These are phyloP conservation scores for Callyntrura guangdongensis DNA, from an alignment of 2,888 invertebrate genomes.

Conservation along the genomic window DNA sequence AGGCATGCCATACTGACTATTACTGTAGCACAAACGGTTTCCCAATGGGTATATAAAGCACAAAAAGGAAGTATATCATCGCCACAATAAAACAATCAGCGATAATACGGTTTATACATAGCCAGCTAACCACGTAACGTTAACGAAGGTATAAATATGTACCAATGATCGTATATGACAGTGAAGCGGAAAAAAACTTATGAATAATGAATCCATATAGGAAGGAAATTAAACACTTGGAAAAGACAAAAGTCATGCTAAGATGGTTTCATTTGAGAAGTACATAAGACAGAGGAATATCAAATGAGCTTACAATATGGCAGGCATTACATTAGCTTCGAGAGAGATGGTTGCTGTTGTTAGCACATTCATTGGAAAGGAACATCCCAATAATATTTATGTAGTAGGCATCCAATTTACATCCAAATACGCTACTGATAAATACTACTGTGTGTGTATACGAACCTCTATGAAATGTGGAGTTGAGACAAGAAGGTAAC, in stretches of 20 bases:
- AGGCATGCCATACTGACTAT: neutral
- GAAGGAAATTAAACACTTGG: constrained; percentile 68
- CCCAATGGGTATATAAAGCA: no score
- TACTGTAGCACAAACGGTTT: neutral
- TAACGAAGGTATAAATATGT: neutral
- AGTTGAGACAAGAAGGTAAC: neutral
- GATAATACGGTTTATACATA: neutral
- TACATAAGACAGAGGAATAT: neutral
- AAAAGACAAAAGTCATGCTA: constrained; percentile 73
- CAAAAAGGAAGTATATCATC: neutral
- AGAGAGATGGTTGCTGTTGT: neutral
- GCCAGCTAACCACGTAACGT: neutral
- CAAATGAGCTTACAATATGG: constrained; percentile 28
- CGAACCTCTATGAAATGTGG: neutral
- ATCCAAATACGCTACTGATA: neutral
- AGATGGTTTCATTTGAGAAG: constrained; percentile 62
- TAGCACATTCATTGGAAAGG: constrained; percentile 40
- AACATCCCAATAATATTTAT: constrained; percentile 7
- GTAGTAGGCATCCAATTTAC: neutral
- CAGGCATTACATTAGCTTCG: neutral
- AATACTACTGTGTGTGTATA: no score
- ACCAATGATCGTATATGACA: neutral
- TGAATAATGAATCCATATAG: constrained; percentile 75
- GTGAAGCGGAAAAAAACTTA: constrained; percentile 36
- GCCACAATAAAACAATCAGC: neutral